These are phyloP conservation scores for Amphiura filiformis DNA, from an alignment of 35 echinoderm and acorn worm species.

Conservation along the genomic window DNA sequence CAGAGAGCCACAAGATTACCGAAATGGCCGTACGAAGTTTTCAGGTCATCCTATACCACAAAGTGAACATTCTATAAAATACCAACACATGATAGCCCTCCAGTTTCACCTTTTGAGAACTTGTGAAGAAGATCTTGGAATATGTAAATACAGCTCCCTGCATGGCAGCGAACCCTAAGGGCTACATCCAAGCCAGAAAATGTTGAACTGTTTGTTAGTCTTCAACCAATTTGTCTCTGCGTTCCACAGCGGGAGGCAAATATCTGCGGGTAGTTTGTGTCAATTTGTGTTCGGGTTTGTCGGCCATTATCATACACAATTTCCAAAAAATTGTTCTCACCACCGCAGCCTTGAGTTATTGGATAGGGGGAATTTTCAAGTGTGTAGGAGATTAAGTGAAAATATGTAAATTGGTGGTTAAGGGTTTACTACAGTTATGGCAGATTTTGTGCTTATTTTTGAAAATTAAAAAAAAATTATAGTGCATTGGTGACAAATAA, in stretches of 20 bases:
- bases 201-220: neutral
- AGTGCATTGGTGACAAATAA: no score
- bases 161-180: neutral
- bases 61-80: no score
- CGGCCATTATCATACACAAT: conserved; percentile 1
- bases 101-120: neutral
- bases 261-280: neutral
- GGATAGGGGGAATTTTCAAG: no score
- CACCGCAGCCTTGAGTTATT: neutral
- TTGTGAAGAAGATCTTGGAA: neutral
- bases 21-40: no score
- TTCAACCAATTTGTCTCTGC: conserved; percentile 10
- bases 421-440: no score
- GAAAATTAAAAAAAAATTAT: no score
- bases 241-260: neutral
- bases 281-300: neutral
- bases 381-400: no score
- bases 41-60: no score
- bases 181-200: neutral
- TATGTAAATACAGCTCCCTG: neutral
- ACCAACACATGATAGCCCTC: neutral
- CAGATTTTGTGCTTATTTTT: no score
- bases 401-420: no score
- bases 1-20: no score
- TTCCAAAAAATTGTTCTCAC: neutral